These are phyloP conservation scores for Lepetodrilus schrolli DNA, from an alignment of 2,888 invertebrate genomes.

Conservation along the genomic window DNA sequence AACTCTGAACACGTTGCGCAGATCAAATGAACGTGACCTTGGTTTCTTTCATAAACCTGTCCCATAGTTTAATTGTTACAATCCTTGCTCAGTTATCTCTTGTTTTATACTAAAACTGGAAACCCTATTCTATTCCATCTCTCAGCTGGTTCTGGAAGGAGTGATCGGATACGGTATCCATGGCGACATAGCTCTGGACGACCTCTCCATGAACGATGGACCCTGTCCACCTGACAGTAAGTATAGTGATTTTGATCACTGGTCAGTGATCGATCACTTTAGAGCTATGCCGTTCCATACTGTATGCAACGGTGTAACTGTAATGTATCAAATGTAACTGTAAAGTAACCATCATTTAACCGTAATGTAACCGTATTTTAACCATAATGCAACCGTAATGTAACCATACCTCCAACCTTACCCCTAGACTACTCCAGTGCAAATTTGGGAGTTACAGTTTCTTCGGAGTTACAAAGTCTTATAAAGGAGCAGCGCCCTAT, in stretches of 20 bases:
- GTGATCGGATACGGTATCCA: slow-evolving; percentile 51
- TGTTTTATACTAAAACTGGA: too few relatives aligned
- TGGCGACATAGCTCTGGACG: slow-evolving; percentile 70
- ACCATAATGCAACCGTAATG: too few relatives aligned
- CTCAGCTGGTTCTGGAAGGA: slow-evolving; percentile 70
- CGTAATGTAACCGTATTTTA: too few relatives aligned
- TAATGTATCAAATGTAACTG: not conserved
- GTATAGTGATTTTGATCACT: not conserved
- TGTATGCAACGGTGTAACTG: too few relatives aligned
- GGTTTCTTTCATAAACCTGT: not conserved
- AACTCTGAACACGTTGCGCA: not conserved
- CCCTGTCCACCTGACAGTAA: slow-evolving; percentile 57
- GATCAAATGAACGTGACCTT: not conserved
- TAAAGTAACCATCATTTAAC: not conserved
- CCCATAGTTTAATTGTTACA: not conserved
- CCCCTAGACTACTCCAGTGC: too few relatives aligned
- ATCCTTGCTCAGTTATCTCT: too few relatives aligned
- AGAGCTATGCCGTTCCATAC: too few relatives aligned
- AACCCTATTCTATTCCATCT: too few relatives aligned
- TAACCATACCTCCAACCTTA: too few relatives aligned
- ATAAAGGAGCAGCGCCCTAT: too few relatives aligned
- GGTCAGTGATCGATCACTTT: not conserved
- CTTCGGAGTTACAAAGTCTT: too few relatives aligned
- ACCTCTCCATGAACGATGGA: slow-evolving; percentile 62
- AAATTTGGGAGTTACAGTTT: too few relatives aligned